Evolutionary conservation across 2,113 vertebrate genomes (phyloP).

Genomic region (Castor canadensis): DNA sequence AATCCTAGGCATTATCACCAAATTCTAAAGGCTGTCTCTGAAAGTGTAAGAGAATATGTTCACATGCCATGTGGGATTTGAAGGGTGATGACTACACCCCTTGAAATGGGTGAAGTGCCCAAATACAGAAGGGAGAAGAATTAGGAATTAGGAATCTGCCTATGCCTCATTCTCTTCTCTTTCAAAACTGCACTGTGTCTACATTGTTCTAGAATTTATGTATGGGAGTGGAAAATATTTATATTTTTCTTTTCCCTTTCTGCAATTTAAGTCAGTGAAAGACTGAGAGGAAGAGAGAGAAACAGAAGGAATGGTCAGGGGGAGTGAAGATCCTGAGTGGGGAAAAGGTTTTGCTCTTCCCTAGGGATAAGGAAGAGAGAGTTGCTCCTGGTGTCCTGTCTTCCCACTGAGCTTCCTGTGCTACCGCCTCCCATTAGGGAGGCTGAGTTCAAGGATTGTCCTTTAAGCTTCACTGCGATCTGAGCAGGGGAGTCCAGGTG

Average conservation of each 20-base stretch:
- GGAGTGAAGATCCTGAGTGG: not conserved
- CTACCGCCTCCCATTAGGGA: not conserved
- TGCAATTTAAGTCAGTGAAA: not conserved
- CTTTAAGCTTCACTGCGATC: not conserved
- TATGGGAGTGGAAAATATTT: not conserved
- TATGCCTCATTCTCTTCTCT: not conserved
- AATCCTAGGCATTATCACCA: too few relatives aligned
- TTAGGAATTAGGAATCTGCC: not conserved
- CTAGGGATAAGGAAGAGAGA: not conserved
- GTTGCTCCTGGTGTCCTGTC: not conserved
- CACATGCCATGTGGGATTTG: too few relatives aligned
- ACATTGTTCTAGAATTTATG: not conserved
- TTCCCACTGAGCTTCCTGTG: not conserved
- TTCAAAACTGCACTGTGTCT: not conserved
- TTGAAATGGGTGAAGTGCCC: too few relatives aligned
- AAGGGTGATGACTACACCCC: too few relatives aligned
- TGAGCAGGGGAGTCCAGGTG: not conserved
- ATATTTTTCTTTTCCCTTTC: not conserved
- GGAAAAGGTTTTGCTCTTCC: not conserved
- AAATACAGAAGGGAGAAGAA: not conserved
- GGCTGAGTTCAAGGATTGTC: not conserved
- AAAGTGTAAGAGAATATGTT: too few relatives aligned
- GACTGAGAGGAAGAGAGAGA: not conserved
- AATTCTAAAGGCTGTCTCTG: too few relatives aligned
- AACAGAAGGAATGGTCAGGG: not conserved